Conservation (phyloP, 2,888 invertebrate genomes). For the Micoletzkya japonica region DNA sequence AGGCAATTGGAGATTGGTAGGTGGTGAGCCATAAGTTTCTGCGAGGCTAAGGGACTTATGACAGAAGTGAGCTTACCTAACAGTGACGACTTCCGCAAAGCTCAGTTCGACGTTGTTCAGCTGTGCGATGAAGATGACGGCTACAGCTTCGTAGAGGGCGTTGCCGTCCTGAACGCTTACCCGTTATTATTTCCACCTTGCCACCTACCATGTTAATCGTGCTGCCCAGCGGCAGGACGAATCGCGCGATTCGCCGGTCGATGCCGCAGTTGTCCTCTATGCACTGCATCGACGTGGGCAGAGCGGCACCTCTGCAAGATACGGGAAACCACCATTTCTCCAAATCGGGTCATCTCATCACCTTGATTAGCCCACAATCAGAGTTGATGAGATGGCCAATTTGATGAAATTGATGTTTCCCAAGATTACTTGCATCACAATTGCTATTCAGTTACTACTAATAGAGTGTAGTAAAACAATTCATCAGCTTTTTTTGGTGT, state of each 20-base stretch:
- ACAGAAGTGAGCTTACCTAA: slow-evolving; percentile 74
- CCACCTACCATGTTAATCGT: slow-evolving; percentile 77
- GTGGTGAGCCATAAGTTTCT: not conserved
- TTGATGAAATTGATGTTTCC: not conserved
- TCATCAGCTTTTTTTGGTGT: too few species aligned
- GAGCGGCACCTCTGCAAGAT: slow-evolving; percentile 74
- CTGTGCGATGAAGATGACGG: slow-evolving; percentile 95
- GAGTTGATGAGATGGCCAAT: not conserved
- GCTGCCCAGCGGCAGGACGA: slow-evolving; percentile 68
- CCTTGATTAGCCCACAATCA: too few species aligned
- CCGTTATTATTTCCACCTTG: not conserved
- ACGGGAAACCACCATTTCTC: too few species aligned
- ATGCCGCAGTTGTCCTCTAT: slow-evolving; percentile 85
- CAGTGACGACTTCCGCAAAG: slow-evolving; percentile 85
- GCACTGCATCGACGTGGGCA: slow-evolving; percentile 90
- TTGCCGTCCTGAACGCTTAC: slow-evolving; percentile 53
- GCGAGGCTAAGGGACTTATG: not conserved
- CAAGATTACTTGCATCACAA: too few species aligned
- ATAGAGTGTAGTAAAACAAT: too few species aligned
- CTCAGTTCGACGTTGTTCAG: slow-evolving; percentile 80
- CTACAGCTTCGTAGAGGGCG: slow-evolving; percentile 89
- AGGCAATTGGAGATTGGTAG: not conserved
- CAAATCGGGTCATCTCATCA: too few species aligned
- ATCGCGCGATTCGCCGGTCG: slow-evolving; percentile 78
- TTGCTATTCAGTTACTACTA: too few species aligned